Conservation (phyloP, 2,113 vertebrate species). For the Lates calcarifer region DNA sequence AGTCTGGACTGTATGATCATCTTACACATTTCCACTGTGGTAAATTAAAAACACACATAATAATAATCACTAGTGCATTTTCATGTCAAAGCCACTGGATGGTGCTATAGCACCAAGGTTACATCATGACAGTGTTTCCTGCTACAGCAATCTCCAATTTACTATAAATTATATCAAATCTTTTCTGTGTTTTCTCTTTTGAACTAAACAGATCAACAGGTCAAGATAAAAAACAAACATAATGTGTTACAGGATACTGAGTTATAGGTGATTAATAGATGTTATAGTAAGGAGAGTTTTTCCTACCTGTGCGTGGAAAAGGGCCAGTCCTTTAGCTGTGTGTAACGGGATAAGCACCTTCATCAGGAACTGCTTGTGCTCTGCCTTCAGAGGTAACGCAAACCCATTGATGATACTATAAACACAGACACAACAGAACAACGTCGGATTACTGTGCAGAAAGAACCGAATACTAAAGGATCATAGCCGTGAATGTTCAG, state of each 20-base stretch:
- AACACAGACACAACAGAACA: constrained; percentile 56
- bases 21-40: not conserved
- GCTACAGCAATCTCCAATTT: not conserved
- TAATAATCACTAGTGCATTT: not conserved
- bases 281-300: not conserved
- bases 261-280: not conserved
- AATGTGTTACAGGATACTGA: not conserved
- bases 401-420: constrained; percentile 99
- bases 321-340: constrained; percentile 94
- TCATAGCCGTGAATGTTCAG: not conserved
- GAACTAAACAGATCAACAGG: not conserved
- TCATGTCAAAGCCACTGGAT: constrained; percentile 58
- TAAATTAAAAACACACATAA: not conserved
- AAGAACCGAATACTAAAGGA: not conserved
- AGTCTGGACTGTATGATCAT: not conserved
- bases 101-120: constrained; percentile 34
- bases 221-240: not conserved
- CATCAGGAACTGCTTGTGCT: constrained; percentile 99
- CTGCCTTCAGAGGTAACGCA: constrained; percentile 97
- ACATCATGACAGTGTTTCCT: not conserved
- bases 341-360: constrained; percentile 99
- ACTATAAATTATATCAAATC: not conserved
- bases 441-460: not conserved
- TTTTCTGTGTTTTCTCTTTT: not conserved
- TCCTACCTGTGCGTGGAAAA: constrained; percentile 97